These are phyloP conservation scores for Pholis gunnellus DNA, from an alignment of 2,113 vertebrate genomes.

Conservation along the genomic window DNA sequence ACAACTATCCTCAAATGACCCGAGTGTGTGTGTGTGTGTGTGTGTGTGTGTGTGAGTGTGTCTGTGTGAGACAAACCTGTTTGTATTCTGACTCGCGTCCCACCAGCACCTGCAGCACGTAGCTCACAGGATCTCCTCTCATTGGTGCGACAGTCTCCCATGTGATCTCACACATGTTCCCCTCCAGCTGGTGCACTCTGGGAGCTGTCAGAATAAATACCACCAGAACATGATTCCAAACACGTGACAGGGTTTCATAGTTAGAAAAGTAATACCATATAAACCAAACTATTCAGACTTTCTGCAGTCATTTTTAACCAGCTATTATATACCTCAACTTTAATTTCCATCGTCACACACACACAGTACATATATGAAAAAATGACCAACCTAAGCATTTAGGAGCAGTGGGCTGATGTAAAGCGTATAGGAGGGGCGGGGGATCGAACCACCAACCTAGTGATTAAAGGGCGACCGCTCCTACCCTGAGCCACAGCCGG, in stretches of 20 bases:
- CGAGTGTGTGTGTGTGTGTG: slow-evolving; percentile 4
- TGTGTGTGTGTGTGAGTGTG: slow-evolving; percentile 2
- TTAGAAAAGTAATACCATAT: not conserved
- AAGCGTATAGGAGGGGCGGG: not conserved
- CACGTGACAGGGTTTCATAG: not conserved
- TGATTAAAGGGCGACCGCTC: no score
- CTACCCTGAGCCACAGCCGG: no score
- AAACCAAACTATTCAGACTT: not conserved
- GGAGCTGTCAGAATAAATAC: slow-evolving; percentile 85
- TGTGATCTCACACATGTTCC: slow-evolving; percentile 93
- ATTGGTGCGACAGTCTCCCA: slow-evolving; percentile 95
- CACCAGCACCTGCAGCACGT: slow-evolving; percentile 93
- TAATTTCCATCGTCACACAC: no score
- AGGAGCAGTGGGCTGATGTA: no score
- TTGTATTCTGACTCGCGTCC: slow-evolving; percentile 97
- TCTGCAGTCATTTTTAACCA: not conserved
- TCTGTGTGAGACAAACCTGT: slow-evolving; percentile 87
- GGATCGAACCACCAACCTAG: no score
- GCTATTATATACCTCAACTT: no score
- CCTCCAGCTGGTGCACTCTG: slow-evolving; percentile 93
- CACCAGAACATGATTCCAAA: not conserved
- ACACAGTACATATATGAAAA: no score
- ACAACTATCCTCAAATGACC: not conserved
- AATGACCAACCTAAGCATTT: no score
- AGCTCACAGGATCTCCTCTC: slow-evolving; percentile 95